Percentiles rank a stretch among this genome's conserved stretches.
Conservation (phyloP, 2,888 invertebrate species). For the Seira musarum region DNA sequence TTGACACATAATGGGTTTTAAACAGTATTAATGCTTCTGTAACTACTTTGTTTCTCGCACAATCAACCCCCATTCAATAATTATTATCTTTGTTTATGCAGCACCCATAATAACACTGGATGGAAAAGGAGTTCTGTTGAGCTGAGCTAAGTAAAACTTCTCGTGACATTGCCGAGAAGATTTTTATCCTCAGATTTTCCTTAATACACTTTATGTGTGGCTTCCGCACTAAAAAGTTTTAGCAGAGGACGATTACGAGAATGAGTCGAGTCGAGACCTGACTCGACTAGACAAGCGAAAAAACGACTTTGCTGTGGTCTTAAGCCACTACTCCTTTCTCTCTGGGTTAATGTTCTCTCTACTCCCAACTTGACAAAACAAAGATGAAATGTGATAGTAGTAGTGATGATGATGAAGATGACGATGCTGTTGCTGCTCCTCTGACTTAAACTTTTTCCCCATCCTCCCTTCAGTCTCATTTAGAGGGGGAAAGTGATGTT, state of each 20-base stretch:
- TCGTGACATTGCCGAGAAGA: no score
- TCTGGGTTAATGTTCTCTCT: conserved; percentile 40
- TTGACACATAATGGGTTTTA: no score
- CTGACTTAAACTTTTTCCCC: conserved; percentile 14
- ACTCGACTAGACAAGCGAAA: conserved; percentile 31
- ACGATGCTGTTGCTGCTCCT: conserved; percentile 30
- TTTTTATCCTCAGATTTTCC: conserved; percentile 47
- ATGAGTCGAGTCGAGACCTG: conserved; percentile 28
- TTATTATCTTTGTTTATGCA: no score
- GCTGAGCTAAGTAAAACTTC: no score
- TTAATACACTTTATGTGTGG: conserved; percentile 46
- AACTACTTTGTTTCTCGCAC: no score
- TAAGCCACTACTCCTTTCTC: no score
- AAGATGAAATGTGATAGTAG: conserved; percentile 4
- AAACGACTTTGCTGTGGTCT: conserved; percentile 28
- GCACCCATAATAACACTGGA: no score
- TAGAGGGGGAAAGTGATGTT: conserved; percentile 13
- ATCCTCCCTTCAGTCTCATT: conserved; percentile 16
- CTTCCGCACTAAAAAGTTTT: no score
- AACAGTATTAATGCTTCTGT: no score
- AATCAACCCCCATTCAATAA: no score
- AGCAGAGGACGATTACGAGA: no score
- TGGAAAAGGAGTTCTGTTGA: no score
- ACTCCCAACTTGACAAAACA: conserved; percentile 44
- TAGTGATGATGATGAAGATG: conserved; percentile 24